phyloP scores from a whole-genome alignment of 2,797 vertebrate genomes.

The Podarcis lilfordi region DNA sequence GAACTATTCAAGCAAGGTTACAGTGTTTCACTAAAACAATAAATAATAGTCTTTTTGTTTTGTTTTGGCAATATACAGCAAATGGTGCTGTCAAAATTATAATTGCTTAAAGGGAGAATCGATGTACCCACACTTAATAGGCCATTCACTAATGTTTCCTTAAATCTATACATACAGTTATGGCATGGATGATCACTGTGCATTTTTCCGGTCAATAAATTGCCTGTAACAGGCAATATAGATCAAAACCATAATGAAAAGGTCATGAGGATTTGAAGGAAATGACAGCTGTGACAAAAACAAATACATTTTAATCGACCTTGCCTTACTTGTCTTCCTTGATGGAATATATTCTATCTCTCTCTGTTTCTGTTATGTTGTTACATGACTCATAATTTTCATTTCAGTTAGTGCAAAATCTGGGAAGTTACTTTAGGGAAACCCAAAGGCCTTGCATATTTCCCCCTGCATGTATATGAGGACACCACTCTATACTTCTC shows the following conservation, averaged over 20 bases:
- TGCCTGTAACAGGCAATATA: constrained; percentile 22
- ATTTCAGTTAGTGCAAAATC: neutral
- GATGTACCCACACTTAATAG: constrained; percentile 54
- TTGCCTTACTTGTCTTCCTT: neutral
- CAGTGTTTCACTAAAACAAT: constrained; percentile 16
- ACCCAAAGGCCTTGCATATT: neutral
- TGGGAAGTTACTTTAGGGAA: neutral
- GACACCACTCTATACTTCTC: neutral
- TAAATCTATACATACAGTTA: constrained; percentile 52
- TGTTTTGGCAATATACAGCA: constrained; percentile 49
- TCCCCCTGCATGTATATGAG: too few relatives aligned
- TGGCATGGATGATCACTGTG: constrained; percentile 53
- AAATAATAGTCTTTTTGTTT: constrained; percentile 51
- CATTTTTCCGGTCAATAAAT: constrained; percentile 45
- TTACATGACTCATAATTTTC: neutral
- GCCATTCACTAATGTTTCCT: constrained; percentile 22
- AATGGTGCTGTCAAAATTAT: constrained; percentile 36
- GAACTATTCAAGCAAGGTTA: neutral
- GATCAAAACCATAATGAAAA: constrained; percentile 43
- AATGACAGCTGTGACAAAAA: constrained; percentile 23
- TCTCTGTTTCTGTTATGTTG: neutral
- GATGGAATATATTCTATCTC: constrained; percentile 11
- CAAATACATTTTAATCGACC: constrained; percentile 60
- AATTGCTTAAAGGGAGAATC: constrained; percentile 57
- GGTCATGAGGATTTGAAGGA: constrained; percentile 27